Conservation (phyloP, 35 echinoderm and acorn worm genomes). For the Eucidaris tribuloides region DNA sequence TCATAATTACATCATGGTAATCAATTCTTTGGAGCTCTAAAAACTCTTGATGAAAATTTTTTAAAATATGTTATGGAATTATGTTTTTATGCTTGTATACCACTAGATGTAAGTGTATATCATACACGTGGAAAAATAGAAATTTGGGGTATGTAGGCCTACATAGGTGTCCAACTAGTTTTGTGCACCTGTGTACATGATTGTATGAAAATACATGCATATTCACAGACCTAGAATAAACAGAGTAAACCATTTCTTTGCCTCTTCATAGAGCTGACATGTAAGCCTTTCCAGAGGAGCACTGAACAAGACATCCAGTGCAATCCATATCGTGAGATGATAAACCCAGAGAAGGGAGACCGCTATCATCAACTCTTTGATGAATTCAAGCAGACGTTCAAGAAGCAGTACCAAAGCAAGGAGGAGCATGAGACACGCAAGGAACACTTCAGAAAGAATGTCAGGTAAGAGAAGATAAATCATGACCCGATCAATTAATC, state of each 20-base stretch:
- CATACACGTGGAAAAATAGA: too few species aligned
- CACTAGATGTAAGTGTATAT: not conserved
- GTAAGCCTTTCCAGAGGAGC: slow-evolving; percentile 76
- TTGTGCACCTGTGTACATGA: too few species aligned
- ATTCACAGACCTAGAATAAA: not conserved
- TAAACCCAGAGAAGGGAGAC: slow-evolving; percentile 65
- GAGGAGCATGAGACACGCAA: slow-evolving; percentile 56
- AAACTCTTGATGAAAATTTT: too few species aligned
- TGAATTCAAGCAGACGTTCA: slow-evolving; percentile 52
- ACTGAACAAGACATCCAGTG: slow-evolving; percentile 67
- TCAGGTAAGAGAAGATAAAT: slow-evolving; percentile 45
- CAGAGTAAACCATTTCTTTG: not conserved
- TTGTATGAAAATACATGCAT: not conserved
- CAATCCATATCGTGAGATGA: slow-evolving; percentile 77
- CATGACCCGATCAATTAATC: not conserved
- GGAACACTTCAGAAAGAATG: slow-evolving; percentile 74
- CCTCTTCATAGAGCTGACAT: slow-evolving; percentile 32
- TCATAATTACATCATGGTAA: too few species aligned
- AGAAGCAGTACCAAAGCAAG: slow-evolving; percentile 37
- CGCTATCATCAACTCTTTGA: slow-evolving; percentile 75
- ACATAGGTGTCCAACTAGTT: too few species aligned
- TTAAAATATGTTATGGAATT: too few species aligned
- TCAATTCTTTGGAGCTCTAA: too few species aligned
- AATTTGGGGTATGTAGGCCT: too few species aligned
- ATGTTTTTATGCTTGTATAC: not conserved